Percentiles rank a stretch among this genome's conserved stretches.
Conservation (phyloP, 2,797 vertebrate species). For the Phyllotis vaccarum region DNA sequence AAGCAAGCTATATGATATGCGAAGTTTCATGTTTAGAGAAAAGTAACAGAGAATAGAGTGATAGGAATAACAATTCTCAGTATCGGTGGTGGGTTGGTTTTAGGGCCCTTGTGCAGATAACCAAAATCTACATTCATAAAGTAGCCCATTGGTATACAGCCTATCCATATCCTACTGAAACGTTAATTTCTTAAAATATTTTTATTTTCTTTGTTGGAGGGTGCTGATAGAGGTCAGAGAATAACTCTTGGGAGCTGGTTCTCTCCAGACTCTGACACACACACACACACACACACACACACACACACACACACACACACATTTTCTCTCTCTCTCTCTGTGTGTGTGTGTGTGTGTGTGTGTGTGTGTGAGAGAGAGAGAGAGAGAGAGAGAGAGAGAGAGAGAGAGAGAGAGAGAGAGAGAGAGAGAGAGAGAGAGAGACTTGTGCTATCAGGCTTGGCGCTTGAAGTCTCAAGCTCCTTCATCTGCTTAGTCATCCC, state of each 20-base stretch:
- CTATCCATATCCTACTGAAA: not conserved
- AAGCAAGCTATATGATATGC: not conserved
- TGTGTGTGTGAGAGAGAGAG: too few relatives aligned
- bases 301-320: too few relatives aligned
- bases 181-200: not conserved
- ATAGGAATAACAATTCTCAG: not conserved
- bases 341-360: not conserved
- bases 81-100: not conserved
- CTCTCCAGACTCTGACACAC: not conserved
- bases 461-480: too few relatives aligned
- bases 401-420: too few relatives aligned
- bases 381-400: too few relatives aligned
- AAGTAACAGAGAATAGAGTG: not conserved
- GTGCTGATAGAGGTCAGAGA: not conserved
- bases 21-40: not conserved
- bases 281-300: too few relatives aligned
- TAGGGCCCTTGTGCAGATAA: not conserved
- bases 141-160: not conserved
- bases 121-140: not conserved
- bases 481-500: not conserved
- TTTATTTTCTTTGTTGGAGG: not conserved
- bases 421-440: too few relatives aligned
- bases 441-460: not conserved
- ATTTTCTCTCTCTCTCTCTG: too few relatives aligned
- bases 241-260: not conserved